Conservation (phyloP, 2,113 vertebrate species). For the Macquaria ambigua region DNA sequence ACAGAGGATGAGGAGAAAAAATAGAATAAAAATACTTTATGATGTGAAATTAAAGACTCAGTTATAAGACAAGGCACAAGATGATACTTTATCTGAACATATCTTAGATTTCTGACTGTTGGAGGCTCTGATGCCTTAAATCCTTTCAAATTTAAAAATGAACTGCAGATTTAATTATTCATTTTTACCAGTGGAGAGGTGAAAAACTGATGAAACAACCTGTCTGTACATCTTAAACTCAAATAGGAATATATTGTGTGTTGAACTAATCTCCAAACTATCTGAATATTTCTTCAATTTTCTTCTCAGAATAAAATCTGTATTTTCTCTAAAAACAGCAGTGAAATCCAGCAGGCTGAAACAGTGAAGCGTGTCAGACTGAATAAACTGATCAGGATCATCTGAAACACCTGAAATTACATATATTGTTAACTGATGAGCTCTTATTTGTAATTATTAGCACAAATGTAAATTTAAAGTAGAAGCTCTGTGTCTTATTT, state of each 20-base stretch:
- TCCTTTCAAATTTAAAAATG: background rate
- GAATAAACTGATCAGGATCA: background rate
- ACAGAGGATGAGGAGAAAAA: background rate
- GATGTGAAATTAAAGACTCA: background rate
- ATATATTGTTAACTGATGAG: background rate
- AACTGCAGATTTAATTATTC: too few species aligned
- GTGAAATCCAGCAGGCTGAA: slow-evolving; percentile 10
- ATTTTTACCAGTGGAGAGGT: background rate
- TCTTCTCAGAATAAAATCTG: background rate
- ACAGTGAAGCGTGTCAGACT: background rate
- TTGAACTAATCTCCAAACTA: background rate
- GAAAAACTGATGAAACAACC: background rate
- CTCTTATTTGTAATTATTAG: background rate
- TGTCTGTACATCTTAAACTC: background rate
- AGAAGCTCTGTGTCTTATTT: background rate
- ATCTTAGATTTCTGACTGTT: background rate
- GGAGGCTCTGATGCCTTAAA: background rate
- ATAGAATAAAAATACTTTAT: background rate
- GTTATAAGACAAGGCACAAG: background rate
- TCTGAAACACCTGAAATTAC: background rate
- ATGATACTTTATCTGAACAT: background rate
- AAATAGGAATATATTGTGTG: background rate
- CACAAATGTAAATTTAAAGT: background rate
- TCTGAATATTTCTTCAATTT: background rate
- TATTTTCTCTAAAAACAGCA: background rate